Conservation (phyloP, 2,888 invertebrate species). For the Drosophila neotestacea region DNA sequence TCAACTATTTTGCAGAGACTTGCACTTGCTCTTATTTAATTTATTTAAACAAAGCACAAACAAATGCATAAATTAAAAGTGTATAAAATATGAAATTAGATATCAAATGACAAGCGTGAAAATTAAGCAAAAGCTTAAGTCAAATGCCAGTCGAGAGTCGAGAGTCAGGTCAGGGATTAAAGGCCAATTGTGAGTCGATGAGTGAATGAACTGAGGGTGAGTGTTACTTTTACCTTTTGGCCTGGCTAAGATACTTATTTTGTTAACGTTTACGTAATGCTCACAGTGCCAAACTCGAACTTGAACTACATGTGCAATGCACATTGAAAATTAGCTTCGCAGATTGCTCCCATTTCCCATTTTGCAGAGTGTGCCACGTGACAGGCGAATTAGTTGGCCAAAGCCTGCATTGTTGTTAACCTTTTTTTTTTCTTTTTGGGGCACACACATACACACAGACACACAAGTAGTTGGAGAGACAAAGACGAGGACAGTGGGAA, state of each 20-base stretch:
- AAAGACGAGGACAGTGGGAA: slow-evolving; percentile 38
- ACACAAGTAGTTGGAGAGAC: slow-evolving; percentile 20
- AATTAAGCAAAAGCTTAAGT: slow-evolving; percentile 38
- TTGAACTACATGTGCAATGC: slow-evolving; percentile 72
- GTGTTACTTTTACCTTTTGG: slow-evolving; percentile 63
- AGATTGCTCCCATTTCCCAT: slow-evolving; percentile 69
- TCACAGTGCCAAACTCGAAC: slow-evolving; percentile 66
- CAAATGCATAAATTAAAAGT: slow-evolving; percentile 67
- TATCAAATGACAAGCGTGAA: slow-evolving; percentile 76
- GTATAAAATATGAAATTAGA: slow-evolving; percentile 47
- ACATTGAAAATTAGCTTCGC: slow-evolving; percentile 67
- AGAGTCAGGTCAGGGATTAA: slow-evolving; percentile 60
- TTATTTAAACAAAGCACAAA: slow-evolving; percentile 50
- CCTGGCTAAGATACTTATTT: slow-evolving; percentile 11
- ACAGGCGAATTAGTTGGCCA: slow-evolving; percentile 71
- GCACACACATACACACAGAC: slow-evolving; percentile 43
- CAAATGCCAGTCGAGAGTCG: slow-evolving; percentile 47
- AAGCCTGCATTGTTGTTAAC: slow-evolving; percentile 44
- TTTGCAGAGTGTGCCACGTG: slow-evolving; percentile 66
- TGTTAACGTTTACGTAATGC: slow-evolving; percentile 38
- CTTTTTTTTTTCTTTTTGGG: slow-evolving; percentile 67
- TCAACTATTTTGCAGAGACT: slow-evolving; percentile 71
- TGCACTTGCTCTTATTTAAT: slow-evolving; percentile 44
- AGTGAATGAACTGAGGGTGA: slow-evolving; percentile 8
- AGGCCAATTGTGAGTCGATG: slow-evolving; percentile 48